Conservation (phyloP, 1,140 invertebrate genomes). For the Calycopis cecrops region DNA sequence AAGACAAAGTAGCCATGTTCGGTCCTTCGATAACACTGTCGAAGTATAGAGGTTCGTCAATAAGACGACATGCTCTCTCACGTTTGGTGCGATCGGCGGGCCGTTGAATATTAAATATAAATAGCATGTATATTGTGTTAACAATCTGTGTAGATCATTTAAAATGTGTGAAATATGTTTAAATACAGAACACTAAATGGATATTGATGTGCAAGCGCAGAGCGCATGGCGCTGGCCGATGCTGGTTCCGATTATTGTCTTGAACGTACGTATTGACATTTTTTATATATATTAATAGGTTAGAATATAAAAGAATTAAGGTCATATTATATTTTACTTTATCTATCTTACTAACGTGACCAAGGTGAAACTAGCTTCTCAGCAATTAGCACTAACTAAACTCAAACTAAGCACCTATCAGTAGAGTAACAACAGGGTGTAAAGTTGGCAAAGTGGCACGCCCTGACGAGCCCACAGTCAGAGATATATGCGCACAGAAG, state of each 20-base stretch:
- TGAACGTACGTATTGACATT: conserved; percentile 51
- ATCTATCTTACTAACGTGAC: no score
- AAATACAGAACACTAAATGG: conserved; percentile 46
- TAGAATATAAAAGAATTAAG: no score
- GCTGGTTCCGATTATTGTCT: conserved; percentile 48
- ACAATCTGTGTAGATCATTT: conserved; percentile 5
- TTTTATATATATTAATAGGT: no score
- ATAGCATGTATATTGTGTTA: conserved; percentile 8
- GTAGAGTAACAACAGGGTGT: no score
- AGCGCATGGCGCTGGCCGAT: conserved; percentile 60
- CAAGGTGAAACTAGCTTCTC: no score
- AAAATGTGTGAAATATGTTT: conserved; percentile 28
- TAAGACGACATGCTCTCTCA: conserved; percentile 58
- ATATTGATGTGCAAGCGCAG: conserved; percentile 39
- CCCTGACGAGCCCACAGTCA: no score
- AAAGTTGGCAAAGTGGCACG: no score
- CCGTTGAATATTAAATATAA: conserved; percentile 20
- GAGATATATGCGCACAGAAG: no score
- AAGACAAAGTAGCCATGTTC: conserved; percentile 58
- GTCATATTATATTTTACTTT: no score
- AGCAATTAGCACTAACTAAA: no score
- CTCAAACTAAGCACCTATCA: no score
- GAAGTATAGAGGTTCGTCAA: conserved; percentile 53
- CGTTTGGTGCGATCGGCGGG: conserved; percentile 14
- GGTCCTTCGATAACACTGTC: conserved; percentile 53